Evolutionary conservation across 2,797 vertebrate species (phyloP).

Genomic region (Poeciliopsis paucimaculata): DNA sequence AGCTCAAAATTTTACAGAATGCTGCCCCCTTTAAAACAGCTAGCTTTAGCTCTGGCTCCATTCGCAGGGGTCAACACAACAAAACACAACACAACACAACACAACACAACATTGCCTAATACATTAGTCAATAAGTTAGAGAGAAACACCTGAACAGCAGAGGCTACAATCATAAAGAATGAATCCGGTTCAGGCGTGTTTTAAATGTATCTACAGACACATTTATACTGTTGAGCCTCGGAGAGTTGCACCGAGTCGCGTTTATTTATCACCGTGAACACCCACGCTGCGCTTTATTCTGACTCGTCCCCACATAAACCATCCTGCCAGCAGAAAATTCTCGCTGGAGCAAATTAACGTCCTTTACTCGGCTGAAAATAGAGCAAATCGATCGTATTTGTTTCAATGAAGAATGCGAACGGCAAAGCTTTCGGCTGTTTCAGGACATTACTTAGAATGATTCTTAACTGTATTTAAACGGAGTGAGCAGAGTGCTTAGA

Average conservation of each 20-base stretch:
- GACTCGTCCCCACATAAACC: neutral
- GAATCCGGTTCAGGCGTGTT: neutral
- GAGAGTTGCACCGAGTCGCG: neutral
- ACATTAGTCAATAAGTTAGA: neutral
- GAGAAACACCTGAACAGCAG: neutral
- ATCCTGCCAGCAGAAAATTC: neutral
- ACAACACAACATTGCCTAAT: neutral
- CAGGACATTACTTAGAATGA: neutral
- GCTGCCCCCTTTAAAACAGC: neutral
- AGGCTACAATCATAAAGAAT: neutral
- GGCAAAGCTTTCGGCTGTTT: neutral
- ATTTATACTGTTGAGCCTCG: neutral
- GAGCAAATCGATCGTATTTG: neutral
- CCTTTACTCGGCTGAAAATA: neutral
- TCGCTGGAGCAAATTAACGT: neutral
- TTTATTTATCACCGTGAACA: neutral
- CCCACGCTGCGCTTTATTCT: neutral
- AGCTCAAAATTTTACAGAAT: no score
- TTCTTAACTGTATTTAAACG: neutral
- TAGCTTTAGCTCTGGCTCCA: conserved; percentile 37
- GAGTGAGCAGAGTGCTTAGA: neutral
- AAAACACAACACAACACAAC: conserved; percentile 32
- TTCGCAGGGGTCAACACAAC: conserved; percentile 24
- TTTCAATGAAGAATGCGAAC: neutral
- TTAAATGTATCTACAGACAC: neutral